Base-by-base conservation (phyloP, 2,113 vertebrate species). In the Nansenia antarctica region DNA sequence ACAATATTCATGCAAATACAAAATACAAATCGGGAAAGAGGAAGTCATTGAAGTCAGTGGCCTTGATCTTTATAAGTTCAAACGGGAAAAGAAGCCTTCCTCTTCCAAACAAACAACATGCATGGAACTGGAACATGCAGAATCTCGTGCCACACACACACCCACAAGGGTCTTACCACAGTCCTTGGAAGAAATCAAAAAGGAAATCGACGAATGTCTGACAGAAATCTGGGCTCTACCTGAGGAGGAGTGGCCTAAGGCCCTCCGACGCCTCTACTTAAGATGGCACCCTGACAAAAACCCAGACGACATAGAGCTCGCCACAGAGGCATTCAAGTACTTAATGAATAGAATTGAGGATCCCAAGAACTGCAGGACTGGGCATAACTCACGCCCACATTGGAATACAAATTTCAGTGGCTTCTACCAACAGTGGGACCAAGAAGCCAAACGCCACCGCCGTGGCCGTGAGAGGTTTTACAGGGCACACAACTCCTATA, bases 251-350 rank as follows among this genome's bases (percentile, higher is more conserved):
- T 86, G 73, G 59, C 5, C 15, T 0, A 93, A 92, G 75, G 91
- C 89, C 34, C 74, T 93, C 62, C 88, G 80, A 71, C 87, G 93
- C n/a, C 80, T 94, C 15, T 93, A 91, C 72, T 84, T 94, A 1
- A 86, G 71, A 62, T 94, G 92, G 87, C 93, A 94, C 73, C 92
- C 92, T 58, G 92, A 94, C 84, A 94, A 94, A 83, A 94, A 94
- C 69, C 69, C 31, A 2, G 85, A 86, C 29, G 82, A 84, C 5
- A 7, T 64, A 3, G 3, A 9, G 11, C 78, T 92, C 0, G 80
- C 90, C 58, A 90, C 37, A 0, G 85, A 92, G 61, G 87, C 90
- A 1, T 92, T 88, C 65, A 90, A 90, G 69, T 94, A 93, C 37
- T 49, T 94, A 39, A 37, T 74, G 39, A 87, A 89, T 58, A 86